Evolutionary conservation across 2,113 vertebrate species (phyloP).

Genomic region (Hemiscyllium ocellatum): DNA sequence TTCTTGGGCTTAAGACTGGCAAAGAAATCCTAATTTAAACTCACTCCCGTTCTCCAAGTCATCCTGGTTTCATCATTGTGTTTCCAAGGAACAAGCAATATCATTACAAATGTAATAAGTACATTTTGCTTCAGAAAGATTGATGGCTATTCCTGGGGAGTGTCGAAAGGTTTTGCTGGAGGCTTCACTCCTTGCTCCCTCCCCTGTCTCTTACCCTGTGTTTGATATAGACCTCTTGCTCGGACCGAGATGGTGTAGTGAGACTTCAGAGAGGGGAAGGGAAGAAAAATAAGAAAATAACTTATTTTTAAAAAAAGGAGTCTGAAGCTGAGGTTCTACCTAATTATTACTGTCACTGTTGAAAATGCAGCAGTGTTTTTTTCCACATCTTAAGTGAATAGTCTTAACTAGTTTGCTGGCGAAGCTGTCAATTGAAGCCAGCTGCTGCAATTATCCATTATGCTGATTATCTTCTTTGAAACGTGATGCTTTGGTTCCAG

Average conservation of each 20-base stretch:
- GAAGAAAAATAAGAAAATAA: background rate
- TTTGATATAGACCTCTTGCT: background rate
- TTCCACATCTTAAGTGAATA: background rate
- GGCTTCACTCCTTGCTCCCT: background rate
- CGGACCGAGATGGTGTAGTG: background rate
- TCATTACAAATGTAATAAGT: background rate
- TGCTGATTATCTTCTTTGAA: conserved; percentile 9
- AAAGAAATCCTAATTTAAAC: too few species aligned
- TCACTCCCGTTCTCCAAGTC: too few species aligned
- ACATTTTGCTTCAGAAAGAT: background rate
- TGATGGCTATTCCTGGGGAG: background rate
- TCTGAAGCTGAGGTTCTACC: background rate
- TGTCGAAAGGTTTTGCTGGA: background rate
- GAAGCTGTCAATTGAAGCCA: background rate
- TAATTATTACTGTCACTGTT: background rate
- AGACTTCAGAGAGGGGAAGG: background rate
- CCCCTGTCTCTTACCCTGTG: background rate
- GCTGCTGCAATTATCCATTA: conserved; percentile 27
- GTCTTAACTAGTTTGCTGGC: conserved; percentile 4
- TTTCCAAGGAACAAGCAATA: background rate
- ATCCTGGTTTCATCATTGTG: background rate
- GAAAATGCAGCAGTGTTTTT: background rate
- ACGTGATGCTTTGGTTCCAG: background rate
- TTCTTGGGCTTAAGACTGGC: too few species aligned
- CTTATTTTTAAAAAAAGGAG: background rate